These are phyloP conservation scores for Charanyca ferruginea DNA, from an alignment of 2,888 invertebrate species.

Conservation along the genomic window DNA sequence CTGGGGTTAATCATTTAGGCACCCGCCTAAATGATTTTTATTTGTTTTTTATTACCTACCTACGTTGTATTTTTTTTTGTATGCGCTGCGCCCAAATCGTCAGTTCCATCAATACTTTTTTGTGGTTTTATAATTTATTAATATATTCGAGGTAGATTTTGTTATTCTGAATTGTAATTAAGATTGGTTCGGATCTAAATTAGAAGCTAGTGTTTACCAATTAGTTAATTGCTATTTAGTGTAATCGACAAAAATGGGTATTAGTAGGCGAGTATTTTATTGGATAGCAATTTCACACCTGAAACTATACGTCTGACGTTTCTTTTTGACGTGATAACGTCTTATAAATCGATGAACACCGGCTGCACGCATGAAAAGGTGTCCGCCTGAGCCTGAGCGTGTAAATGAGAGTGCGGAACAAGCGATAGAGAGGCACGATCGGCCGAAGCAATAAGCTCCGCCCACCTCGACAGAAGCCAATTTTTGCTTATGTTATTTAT, in stretches of 20 bases:
- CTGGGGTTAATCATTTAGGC: not conserved
- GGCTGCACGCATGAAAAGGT: too few relatives aligned
- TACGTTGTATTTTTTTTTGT: not conserved
- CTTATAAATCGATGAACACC: too few relatives aligned
- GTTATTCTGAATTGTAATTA: conserved; percentile 42
- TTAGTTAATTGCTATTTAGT: not conserved
- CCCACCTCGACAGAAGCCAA: too few relatives aligned
- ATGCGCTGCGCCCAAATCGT: not conserved
- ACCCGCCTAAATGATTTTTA: not conserved
- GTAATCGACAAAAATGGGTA: conserved; percentile 25
- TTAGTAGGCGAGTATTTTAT: too few relatives aligned
- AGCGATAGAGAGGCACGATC: too few relatives aligned
- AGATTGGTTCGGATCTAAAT: conserved; percentile 13
- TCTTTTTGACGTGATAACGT: too few relatives aligned
- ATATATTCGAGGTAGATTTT: conserved; percentile 26
- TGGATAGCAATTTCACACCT: too few relatives aligned
- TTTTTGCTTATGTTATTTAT: too few relatives aligned
- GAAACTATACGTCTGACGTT: too few relatives aligned
- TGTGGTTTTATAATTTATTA: conserved; percentile 25
- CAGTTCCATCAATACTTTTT: conserved; percentile 19
- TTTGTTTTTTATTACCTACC: not conserved
- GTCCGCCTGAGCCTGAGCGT: too few relatives aligned
- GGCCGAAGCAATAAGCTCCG: too few relatives aligned
- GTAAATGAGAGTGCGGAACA: too few relatives aligned
- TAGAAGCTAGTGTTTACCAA: conserved; percentile 16